Evolutionary conservation across 2,113 vertebrate genomes (phyloP).

Genomic region (Dasypus novemcinctus): DNA sequence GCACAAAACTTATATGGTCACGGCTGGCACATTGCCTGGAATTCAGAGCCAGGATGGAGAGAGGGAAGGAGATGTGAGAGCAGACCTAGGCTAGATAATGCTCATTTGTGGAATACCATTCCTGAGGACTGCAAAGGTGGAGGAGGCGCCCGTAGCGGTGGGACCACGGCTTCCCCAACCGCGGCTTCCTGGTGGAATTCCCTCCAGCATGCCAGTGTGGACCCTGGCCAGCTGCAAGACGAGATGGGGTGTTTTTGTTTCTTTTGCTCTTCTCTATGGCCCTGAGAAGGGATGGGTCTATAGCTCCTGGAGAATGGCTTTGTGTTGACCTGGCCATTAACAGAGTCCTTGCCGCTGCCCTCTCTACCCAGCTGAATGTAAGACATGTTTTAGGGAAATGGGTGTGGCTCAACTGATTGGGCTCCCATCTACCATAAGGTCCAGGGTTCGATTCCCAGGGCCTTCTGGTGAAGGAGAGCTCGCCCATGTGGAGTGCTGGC

Average conservation of each 20-base stretch:
- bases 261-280: neutral
- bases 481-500: too few species aligned
- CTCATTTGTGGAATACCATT: neutral
- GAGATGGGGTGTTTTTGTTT: neutral
- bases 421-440: too few species aligned
- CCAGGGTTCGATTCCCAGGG: too few species aligned
- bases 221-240: neutral
- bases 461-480: too few species aligned
- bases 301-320: neutral
- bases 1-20: fast-evolving
- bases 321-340: neutral
- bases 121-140: neutral
- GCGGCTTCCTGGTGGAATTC: neutral
- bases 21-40: neutral
- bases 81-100: fast-evolving
- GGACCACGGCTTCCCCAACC: neutral
- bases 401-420: too few species aligned
- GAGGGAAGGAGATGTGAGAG: neutral
- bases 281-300: neutral
- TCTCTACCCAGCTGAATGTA: neutral
- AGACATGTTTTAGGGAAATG: too few species aligned
- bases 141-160: neutral
- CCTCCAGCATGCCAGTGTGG: neutral
- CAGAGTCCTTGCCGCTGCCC: neutral
- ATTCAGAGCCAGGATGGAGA: neutral